Evolutionary conservation across 1,140 invertebrate genomes (phyloP).

Genomic region (Cyrtorhinus lividipennis): DNA sequence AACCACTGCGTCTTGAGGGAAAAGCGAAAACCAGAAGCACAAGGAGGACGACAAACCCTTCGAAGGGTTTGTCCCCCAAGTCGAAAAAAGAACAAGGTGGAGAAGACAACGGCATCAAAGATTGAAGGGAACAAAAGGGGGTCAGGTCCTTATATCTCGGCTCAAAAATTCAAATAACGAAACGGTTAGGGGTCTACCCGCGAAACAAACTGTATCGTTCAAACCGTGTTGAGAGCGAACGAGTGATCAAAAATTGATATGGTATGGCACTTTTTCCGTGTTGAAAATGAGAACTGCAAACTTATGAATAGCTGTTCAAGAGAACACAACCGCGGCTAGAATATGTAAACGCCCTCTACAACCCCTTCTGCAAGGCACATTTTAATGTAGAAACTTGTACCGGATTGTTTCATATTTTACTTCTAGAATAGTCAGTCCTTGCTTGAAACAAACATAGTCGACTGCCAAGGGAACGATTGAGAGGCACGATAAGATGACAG

Average conservation of each 20-base stretch:
- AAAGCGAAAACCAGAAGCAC: too few relatives aligned
- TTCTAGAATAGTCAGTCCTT: too few relatives aligned
- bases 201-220: not conserved
- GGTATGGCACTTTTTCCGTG: not conserved
- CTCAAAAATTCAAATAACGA: slow-evolving; percentile 4
- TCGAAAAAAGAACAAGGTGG: not conserved
- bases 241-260: not conserved
- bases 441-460: too few relatives aligned
- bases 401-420: too few relatives aligned
- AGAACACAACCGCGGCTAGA: not conserved
- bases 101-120: not conserved
- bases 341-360: too few relatives aligned
- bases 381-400: too few relatives aligned
- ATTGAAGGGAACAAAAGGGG: not conserved
- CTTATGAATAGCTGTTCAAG: not conserved
- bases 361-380: too few relatives aligned
- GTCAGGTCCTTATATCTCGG: not conserved
- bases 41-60: not conserved
- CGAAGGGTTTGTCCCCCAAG: not conserved
- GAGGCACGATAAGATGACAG: too few relatives aligned
- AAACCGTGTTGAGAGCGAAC: not conserved
- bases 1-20: not conserved
- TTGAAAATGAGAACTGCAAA: not conserved
- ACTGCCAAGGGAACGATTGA: too few relatives aligned
- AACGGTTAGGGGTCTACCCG: not conserved